phyloP scores from a whole-genome alignment of 1,140 invertebrate species.

The Drosophila sp. region DNA sequence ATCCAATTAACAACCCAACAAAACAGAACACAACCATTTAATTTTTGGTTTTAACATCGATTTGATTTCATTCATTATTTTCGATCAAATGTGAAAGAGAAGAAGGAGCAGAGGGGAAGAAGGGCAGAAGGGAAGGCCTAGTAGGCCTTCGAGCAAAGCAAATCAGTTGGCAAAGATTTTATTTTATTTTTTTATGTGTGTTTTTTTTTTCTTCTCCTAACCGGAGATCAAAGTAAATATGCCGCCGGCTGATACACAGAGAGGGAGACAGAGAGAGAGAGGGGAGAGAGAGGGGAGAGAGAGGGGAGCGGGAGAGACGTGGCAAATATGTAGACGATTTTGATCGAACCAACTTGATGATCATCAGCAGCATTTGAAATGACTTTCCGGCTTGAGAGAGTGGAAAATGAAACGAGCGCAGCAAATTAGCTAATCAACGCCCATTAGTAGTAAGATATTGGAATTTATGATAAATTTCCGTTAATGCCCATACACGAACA shows the following conservation, averaged over 20 bases:
- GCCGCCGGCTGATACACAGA: constrained; percentile 35
- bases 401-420: constrained; percentile 77
- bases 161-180: constrained; percentile 51
- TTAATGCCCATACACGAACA: constrained; percentile 52
- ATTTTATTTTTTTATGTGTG: constrained; percentile 25
- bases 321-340: constrained; percentile 64
- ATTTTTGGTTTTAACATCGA: constrained; percentile 52
- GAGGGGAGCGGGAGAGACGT: no score
- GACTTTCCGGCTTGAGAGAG: constrained; percentile 61
- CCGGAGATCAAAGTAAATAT: constrained; percentile 71
- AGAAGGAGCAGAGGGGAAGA: background rate
- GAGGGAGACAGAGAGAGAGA: constrained; percentile 17
- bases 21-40: constrained; percentile 49
- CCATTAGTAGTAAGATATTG: constrained; percentile 74
- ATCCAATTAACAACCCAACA: constrained; percentile 59
- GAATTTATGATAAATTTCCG: constrained; percentile 82
- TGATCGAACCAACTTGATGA: constrained; percentile 66
- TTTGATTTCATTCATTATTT: constrained; percentile 77
- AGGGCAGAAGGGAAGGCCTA: background rate
- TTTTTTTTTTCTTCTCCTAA: constrained; percentile 34
- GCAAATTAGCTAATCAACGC: constrained; percentile 81
- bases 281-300: no score
- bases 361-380: constrained; percentile 68
- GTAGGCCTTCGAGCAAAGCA: constrained; percentile 42
- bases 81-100: constrained; percentile 26